Conservation (phyloP, 2,888 invertebrate genomes). For the Amiota mariae region DNA sequence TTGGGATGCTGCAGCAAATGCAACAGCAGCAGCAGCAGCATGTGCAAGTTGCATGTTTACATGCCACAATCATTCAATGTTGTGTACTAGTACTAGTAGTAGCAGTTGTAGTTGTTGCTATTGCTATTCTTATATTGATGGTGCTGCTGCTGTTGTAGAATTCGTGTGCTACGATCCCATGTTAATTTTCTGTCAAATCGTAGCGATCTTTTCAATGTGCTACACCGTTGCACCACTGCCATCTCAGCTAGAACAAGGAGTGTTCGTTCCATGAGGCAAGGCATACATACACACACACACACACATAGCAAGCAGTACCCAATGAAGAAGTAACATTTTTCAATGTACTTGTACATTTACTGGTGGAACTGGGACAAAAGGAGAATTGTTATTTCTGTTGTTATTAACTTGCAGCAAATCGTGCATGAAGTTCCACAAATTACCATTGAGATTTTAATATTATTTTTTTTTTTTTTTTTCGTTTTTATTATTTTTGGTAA, state of each 20-base stretch:
- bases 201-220: neutral
- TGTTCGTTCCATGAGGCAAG: neutral
- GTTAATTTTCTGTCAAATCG: constrained; percentile 27
- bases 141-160: constrained; percentile 10
- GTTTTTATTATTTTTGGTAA: too few species aligned
- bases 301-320: too few species aligned
- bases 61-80: constrained; percentile 18
- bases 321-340: too few species aligned
- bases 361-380: too few species aligned
- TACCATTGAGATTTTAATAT: too few species aligned
- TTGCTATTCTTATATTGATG: constrained; percentile 1
- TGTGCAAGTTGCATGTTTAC: constrained; percentile 26
- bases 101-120: neutral
- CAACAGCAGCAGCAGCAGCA: constrained; percentile 43
- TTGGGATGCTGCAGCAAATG: constrained; percentile 20
- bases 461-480: too few species aligned
- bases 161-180: constrained; percentile 31
- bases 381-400: too few species aligned
- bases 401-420: constrained; percentile 8
- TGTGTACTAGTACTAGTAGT: neutral
- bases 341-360: too few species aligned
- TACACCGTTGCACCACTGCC: neutral
- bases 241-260: constrained; percentile 30
- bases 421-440: neutral
- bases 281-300: too few species aligned